phyloP scores from a whole-genome alignment of 2,113 vertebrate genomes.

The Scatophagus argus region DNA sequence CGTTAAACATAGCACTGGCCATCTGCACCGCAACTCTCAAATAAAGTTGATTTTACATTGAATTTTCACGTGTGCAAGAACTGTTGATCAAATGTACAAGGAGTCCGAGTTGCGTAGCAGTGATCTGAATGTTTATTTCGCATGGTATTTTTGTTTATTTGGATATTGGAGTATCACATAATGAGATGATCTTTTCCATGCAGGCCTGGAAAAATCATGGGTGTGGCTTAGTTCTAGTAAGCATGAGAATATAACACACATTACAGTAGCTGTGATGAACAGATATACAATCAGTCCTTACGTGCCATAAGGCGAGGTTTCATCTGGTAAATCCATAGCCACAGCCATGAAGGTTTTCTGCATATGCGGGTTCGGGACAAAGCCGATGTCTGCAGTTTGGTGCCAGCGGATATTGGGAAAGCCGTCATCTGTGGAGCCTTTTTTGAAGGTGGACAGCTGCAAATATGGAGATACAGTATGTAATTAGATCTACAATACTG shows the following conservation, averaged over 20 bases:
- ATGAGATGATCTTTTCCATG: background rate
- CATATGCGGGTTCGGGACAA: slow-evolving; percentile 88
- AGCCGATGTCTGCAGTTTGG: slow-evolving; percentile 90
- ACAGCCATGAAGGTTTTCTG: slow-evolving; percentile 94
- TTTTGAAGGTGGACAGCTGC: slow-evolving; percentile 85
- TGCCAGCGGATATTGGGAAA: slow-evolving; percentile 93
- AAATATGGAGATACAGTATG: background rate
- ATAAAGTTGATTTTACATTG: background rate
- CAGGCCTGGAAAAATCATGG: background rate
- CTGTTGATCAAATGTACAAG: background rate
- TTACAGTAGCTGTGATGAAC: background rate
- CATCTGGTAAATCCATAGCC: slow-evolving; percentile 89
- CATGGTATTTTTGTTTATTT: background rate
- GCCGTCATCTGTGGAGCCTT: slow-evolving; percentile 44
- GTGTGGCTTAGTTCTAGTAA: background rate
- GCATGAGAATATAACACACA: too few species aligned
- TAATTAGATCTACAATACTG: background rate
- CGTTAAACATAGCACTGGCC: background rate
- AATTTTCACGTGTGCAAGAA: background rate
- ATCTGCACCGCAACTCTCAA: background rate
- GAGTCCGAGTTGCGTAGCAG: background rate
- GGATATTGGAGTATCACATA: too few species aligned
- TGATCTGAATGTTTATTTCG: background rate
- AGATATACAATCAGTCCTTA: slow-evolving; percentile 34
- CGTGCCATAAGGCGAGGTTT: slow-evolving; percentile 87